phyloP scores from a whole-genome alignment of 2,797 vertebrate genomes.

The Oophaga sylvatica region DNA sequence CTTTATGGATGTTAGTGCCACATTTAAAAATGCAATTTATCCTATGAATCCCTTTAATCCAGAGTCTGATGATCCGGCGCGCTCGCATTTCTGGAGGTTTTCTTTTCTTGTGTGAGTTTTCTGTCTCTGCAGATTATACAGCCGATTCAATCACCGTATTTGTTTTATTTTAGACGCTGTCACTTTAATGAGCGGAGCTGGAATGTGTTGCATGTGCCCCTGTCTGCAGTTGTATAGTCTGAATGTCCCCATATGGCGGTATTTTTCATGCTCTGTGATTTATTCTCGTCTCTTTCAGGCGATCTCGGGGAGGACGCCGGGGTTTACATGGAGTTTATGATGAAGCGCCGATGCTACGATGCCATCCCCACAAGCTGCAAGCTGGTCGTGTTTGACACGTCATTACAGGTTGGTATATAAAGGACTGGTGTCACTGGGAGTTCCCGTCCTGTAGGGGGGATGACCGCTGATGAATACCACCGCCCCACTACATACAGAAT shows the following conservation, averaged over 20 bases:
- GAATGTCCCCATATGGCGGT: background rate
- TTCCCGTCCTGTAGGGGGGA: background rate
- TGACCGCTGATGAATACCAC: too few species aligned
- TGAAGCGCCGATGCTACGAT: constrained; percentile 89
- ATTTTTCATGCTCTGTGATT: background rate
- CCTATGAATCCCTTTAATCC: too few species aligned
- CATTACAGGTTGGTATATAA: constrained; percentile 81
- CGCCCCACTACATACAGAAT: too few species aligned
- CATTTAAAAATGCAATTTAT: too few species aligned
- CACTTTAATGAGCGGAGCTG: too few species aligned
- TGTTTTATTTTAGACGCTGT: too few species aligned
- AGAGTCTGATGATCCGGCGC: too few species aligned
- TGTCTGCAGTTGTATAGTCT: too few species aligned
- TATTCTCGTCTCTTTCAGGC: constrained; percentile 26
- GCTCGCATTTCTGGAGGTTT: too few species aligned
- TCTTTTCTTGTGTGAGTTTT: too few species aligned
- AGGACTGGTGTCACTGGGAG: background rate
- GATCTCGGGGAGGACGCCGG: constrained; percentile 75
- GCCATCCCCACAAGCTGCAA: constrained; percentile 96
- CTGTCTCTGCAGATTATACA: too few species aligned
- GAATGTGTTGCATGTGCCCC: background rate
- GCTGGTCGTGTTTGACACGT: constrained; percentile 91
- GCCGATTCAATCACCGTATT: too few species aligned
- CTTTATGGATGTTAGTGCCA: background rate
- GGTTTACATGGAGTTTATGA: constrained; percentile 92